Base-by-base conservation (phyloP, 37 sponge, comb jelly and placozoan genomes). In the Dysidea cf. avara region DNA sequence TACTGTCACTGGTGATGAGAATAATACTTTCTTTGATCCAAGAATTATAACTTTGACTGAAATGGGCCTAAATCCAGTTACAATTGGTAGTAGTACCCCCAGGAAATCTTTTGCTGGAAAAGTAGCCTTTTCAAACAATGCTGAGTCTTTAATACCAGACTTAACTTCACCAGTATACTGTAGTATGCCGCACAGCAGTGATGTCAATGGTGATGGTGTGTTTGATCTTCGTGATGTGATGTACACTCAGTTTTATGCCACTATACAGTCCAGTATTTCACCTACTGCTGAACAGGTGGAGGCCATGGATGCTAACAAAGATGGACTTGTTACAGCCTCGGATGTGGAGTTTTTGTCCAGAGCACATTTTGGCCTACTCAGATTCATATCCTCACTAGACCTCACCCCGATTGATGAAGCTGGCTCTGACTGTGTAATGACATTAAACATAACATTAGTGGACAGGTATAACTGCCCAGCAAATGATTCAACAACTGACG, bases 301-400 rank as follows among this genome's bases (percentile, higher is more conserved):
- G 1, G 80, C 77, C 18, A 70, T 83, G 64, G 93, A 92, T 71
- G 77, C 88, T 38, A 80, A 92, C 68, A 48, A 25, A 40, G 83
- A 87, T 46, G 85, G 88, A 3, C 7, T 39, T n/a, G 71, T 70
- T 24, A 71, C 79, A 29, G 50, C 50, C 18, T 14, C 38, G 38
- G 93, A 92, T 71, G 72, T 64, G 1, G 7, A 22, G n/a, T 31
- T 72, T 31, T 79, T 92, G 26, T 46, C 70, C 7, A 25, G 56
- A 25, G 67, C 79, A 7, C 39, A 65, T 20, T 58, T 92, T 20
- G 81, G 69, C 21, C 47, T 56, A 1, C 49, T 54, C 38, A 84
- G 80, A 9, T 57, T 92, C 14, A 53, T 92, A 18, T 28, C 72
- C 13, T 67, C 76, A 31, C 46, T 83, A 2, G 26, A 24, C 33